Evolutionary conservation across 2,888 invertebrate genomes (phyloP).

Genomic region (Parnassius smintheus): DNA sequence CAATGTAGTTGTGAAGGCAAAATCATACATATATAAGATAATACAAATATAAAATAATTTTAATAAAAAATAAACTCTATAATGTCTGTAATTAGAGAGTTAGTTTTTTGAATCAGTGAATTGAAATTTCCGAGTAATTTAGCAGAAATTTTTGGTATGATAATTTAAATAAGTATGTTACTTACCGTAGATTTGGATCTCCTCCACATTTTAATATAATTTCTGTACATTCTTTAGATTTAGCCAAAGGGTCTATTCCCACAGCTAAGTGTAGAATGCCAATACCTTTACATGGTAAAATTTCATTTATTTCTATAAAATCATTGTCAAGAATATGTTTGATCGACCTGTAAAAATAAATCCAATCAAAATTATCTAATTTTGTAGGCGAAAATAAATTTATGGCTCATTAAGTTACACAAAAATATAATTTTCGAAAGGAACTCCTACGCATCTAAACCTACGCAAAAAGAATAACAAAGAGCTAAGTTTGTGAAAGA

Average conservation of each 20-base stretch:
- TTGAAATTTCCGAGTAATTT: no score
- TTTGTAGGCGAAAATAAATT: neutral
- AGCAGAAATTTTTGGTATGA: neutral
- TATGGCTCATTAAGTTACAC: slow-evolving; percentile 3
- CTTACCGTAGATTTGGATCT: slow-evolving; percentile 86
- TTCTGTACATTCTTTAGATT: slow-evolving; percentile 83
- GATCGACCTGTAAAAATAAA: slow-evolving; percentile 64
- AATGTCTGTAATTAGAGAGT: no score
- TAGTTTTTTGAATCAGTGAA: no score
- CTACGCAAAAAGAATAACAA: neutral
- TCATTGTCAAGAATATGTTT: slow-evolving; percentile 59
- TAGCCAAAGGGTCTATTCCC: slow-evolving; percentile 84
- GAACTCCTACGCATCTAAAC: slow-evolving; percentile 22
- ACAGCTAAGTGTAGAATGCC: slow-evolving; percentile 89
- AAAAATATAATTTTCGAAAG: slow-evolving; percentile 24
- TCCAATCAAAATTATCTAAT: slow-evolving; percentile 14
- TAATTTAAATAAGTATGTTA: slow-evolving; percentile 5
- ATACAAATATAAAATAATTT: no score
- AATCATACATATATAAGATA: no score
- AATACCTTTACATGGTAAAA: slow-evolving; percentile 86
- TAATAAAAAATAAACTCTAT: no score
- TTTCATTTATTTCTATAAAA: slow-evolving; percentile 84
- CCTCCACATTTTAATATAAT: slow-evolving; percentile 86
- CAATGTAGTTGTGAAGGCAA: no score
- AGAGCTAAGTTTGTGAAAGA: slow-evolving; percentile 16